Evolutionary conservation across 2,113 vertebrate genomes (phyloP), one percentile per base, ranked within the genome.

Genomic region (Oryzias celebensis): DNA sequence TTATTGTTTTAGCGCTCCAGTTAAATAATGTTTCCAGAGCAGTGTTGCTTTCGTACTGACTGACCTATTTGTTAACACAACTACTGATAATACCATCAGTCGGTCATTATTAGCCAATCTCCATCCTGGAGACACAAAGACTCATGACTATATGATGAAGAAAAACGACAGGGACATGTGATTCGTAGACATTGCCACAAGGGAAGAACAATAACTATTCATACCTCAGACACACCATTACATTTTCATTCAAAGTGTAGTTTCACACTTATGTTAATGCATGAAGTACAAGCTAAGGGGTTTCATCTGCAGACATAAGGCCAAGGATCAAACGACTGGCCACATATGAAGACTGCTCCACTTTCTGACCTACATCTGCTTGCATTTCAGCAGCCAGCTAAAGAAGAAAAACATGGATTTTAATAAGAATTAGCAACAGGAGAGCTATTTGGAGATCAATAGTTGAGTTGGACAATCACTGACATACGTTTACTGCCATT

Each of bases 41-140:
- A 72, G 56, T 72, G 80, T 79, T 86, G 75, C 74, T 73, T 73
- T 80, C 85, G 66, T 68, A 64, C 74, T 55, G 71, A 78, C 70
- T 87, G 82, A 86, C 73, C 83, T 80, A 85, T 86, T 74, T 54
- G 77, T 84, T 83, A 77, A 75, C 67, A 48, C 60, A 54, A 82
- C 66, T 36, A 51, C 26, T 71, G 79, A 90, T 90, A 74, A 77
- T 70, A 80, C 82, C 71, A 56, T 83, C 81, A 78, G 77, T 80
- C 77, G 81, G 84, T 90, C 87, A 87, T 90, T 88, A 85, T 67
- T 73, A 77, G 81, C 82, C 85, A 86, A 90, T 88, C 82, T 85
- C 76, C 66, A 72, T 71, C 85, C 85, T 48, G 79, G 85, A 90
- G 87, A 88, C 82, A 86, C 72, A 85, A 77, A 83, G 84, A 84